Evolutionary conservation across 23 tunicate species (phyloP).

Genomic region (Aplidium turbinatum): DNA sequence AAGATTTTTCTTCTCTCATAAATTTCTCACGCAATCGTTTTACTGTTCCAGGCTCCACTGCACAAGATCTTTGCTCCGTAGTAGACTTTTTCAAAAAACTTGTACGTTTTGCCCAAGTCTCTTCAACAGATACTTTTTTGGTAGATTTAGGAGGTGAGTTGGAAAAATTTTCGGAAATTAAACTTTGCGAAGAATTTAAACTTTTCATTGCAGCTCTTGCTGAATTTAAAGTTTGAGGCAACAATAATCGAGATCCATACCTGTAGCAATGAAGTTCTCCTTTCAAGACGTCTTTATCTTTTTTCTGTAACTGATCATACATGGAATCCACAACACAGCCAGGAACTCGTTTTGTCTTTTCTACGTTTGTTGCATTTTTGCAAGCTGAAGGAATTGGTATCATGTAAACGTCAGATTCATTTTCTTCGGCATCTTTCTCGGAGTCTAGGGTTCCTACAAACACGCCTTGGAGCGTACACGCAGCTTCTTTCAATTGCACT

Average conservation of each 20-base stretch:
- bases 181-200: too few relatives aligned
- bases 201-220: too few relatives aligned
- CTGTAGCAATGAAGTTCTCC: conserved; percentile 27
- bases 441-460: conserved; percentile 33
- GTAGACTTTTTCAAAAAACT: too few relatives aligned
- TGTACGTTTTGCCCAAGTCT: too few relatives aligned
- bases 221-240: conserved; percentile 8
- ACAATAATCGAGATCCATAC: conserved; percentile 6
- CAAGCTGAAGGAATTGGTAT: conserved; percentile 14
- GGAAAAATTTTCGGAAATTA: too few relatives aligned
- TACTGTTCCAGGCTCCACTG: conserved; percentile 39
- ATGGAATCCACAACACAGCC: conserved; percentile 9
- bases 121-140: too few relatives aligned
- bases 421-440: background rate
- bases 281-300: background rate
- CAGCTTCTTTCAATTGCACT: conserved; percentile 8
- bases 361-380: background rate
- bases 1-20: conserved; percentile 2
- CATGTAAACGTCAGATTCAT: conserved; percentile 16
- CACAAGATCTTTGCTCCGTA: too few relatives aligned
- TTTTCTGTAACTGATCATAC: background rate
- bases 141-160: too few relatives aligned
- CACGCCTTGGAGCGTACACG: conserved; percentile 36
- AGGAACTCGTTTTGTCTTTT: background rate
- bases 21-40: conserved; percentile 23